phyloP scores from a whole-genome alignment of 2,113 vertebrate species.

The Polyodon spathula region DNA sequence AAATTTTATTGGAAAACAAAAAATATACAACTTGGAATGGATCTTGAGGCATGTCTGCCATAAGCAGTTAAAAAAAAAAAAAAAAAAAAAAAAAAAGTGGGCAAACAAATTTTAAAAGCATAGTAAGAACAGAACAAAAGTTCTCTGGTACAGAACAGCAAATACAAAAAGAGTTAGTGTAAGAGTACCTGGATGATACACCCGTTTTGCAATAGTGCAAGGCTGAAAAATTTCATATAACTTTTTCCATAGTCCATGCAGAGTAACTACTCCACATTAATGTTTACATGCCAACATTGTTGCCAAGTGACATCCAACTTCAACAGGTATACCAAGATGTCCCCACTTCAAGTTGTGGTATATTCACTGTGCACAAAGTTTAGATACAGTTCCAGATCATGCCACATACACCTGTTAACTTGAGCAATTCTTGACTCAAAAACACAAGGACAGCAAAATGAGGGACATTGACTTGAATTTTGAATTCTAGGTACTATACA shows the following conservation, averaged over 20 bases:
- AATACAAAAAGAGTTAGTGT: slow-evolving; percentile 94
- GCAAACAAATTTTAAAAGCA: slow-evolving; percentile 85
- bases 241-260: slow-evolving; percentile 94
- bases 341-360: slow-evolving; percentile 73
- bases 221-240: slow-evolving; percentile 75
- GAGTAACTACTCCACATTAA: slow-evolving; percentile 89
- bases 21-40: slow-evolving; percentile 99
- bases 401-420: slow-evolving; percentile 87
- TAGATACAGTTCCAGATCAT: slow-evolving; percentile 75
- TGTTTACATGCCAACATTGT: slow-evolving; percentile 73
- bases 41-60: slow-evolving; percentile 92
- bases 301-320: slow-evolving; percentile 80
- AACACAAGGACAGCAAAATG: slow-evolving; percentile 87
- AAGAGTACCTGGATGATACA: slow-evolving; percentile 98
- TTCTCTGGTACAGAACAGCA: slow-evolving; percentile 70
- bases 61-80: slow-evolving; percentile 72
- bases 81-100: slow-evolving; percentile 48
- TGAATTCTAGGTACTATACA: slow-evolving; percentile 96
- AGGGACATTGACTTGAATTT: slow-evolving; percentile 83
- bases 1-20: slow-evolving; percentile 99
- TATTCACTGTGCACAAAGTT: slow-evolving; percentile 80
- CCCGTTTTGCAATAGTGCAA: slow-evolving; percentile 99
- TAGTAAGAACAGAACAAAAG: slow-evolving; percentile 85
- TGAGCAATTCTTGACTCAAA: slow-evolving; percentile 76
- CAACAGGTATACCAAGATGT: slow-evolving; percentile 74